Conservation (phyloP, 2,113 vertebrate genomes). For the Zootoca vivipara region DNA sequence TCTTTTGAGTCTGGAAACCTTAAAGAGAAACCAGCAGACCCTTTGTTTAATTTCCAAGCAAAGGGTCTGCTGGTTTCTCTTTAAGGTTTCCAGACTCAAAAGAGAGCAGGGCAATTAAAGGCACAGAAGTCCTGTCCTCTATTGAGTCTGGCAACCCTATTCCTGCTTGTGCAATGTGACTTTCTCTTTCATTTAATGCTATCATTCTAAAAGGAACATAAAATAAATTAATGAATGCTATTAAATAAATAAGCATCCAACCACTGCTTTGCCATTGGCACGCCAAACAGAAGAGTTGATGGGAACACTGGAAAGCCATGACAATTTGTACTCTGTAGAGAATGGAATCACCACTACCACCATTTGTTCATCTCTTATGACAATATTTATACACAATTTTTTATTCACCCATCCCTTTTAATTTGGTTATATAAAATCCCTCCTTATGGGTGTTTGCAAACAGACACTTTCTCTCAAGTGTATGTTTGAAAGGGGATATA, state of each 20-base stretch:
- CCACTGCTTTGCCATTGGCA: constrained; percentile 61
- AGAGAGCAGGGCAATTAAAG: no score
- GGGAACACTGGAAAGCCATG: constrained; percentile 36
- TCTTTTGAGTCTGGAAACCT: no score
- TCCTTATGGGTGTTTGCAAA: constrained; percentile 6
- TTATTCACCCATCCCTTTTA: constrained; percentile 40
- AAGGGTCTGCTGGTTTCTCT: no score
- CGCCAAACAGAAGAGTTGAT: constrained; percentile 31
- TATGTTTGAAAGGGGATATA: neutral
- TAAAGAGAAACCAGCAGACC: no score
- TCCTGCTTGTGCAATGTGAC: no score
- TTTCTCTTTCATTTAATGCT: no score
- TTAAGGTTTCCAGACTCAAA: no score
- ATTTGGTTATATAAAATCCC: constrained; percentile 26
- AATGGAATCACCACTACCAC: constrained; percentile 55
- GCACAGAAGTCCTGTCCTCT: no score
- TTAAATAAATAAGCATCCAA: constrained; percentile 12
- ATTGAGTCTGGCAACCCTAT: no score
- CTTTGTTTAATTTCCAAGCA: no score
- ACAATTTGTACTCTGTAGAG: no score
- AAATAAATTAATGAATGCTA: constrained; percentile 32
- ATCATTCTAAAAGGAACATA: neutral
- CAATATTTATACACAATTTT: constrained; percentile 63
- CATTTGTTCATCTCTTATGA: constrained; percentile 60
- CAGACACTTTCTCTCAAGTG: constrained; percentile 16